Base-by-base conservation (phyloP, 2,888 invertebrate species). In the Agapetus fuscipes region DNA sequence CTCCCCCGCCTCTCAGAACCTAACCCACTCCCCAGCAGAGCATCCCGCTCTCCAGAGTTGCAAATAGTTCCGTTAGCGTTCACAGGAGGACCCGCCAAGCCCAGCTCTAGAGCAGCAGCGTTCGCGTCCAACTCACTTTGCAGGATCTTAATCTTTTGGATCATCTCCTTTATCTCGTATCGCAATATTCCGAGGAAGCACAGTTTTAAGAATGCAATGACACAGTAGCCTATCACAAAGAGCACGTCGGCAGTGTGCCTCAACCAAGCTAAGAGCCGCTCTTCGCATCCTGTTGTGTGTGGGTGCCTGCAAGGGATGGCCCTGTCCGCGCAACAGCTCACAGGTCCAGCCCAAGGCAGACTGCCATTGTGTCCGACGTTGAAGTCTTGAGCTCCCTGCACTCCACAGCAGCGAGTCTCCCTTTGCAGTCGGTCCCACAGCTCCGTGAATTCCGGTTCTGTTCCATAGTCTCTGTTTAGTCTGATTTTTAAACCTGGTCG, bases 91-190 rank as follows among this genome's bases (percentile, higher is more conserved):
- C 67, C 67, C 13, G 64, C 58, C 5, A 20, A 6, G 29, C 68
- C 68, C 15, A 66, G 53, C 27, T 70, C 57, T 39, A 49, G 52
- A 45, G 51, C 51, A 40, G 53, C 48, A 53, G 70, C 70, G 2
- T 68, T 66, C 28, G 69, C 66, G 31, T 76, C 74, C 49, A 75
- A 60, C 56, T 83, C 83, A 43, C 74, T 77, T 53, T 77, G 77
- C 46, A 89, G 68, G 58, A 89, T 75, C 55, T 82, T 79, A 58
- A 89, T 89, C 68, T 89, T 89, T 61, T 88, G 86, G 56, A 89
- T 87, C 89, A 89, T 89, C 63, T 89, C 89, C 50, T 83, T 77
- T 56, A 88, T 87, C 70, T 88, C 87, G 68, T 85, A 85, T 44
- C 86, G 77, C 52, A 88, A 72, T 53, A 88, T 86, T 46, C 85